Conservation (phyloP, 2,113 vertebrate species). For the Enhydra lutris region DNA sequence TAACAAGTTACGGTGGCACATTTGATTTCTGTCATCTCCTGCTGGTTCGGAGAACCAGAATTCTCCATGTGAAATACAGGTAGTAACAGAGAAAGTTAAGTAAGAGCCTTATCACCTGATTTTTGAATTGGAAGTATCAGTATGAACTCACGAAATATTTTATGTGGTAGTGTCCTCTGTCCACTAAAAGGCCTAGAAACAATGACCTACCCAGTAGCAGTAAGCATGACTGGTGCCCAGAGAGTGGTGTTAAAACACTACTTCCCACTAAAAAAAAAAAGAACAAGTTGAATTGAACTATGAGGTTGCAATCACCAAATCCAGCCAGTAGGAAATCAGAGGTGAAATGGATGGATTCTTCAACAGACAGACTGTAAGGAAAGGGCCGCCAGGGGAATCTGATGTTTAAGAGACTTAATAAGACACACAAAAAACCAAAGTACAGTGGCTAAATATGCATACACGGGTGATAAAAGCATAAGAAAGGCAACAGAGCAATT, state of each 20-base stretch:
- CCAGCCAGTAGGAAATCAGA: neutral
- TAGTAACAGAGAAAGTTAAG: neutral
- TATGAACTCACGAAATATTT: neutral
- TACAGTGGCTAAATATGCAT: neutral
- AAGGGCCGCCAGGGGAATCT: neutral
- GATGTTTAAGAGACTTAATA: neutral
- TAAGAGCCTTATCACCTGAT: conserved; percentile 4
- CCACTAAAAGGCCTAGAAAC: neutral
- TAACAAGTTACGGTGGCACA: neutral
- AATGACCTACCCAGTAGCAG: neutral
- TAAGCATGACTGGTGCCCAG: neutral
- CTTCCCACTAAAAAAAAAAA: neutral
- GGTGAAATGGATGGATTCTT: neutral
- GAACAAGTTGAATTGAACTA: neutral
- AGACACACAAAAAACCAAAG: neutral
- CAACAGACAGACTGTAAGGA: neutral
- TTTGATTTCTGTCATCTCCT: neutral
- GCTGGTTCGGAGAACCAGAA: neutral
- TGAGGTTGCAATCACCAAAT: neutral
- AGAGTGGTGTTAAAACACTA: neutral
- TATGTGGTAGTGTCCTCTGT: neutral
- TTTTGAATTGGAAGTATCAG: neutral
- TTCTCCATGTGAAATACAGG: neutral
- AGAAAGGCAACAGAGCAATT: neutral
- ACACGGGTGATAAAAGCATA: neutral